These are phyloP conservation scores for Ammospiza caudacuta DNA, from an alignment of 2,113 vertebrate species.

Conservation along the genomic window DNA sequence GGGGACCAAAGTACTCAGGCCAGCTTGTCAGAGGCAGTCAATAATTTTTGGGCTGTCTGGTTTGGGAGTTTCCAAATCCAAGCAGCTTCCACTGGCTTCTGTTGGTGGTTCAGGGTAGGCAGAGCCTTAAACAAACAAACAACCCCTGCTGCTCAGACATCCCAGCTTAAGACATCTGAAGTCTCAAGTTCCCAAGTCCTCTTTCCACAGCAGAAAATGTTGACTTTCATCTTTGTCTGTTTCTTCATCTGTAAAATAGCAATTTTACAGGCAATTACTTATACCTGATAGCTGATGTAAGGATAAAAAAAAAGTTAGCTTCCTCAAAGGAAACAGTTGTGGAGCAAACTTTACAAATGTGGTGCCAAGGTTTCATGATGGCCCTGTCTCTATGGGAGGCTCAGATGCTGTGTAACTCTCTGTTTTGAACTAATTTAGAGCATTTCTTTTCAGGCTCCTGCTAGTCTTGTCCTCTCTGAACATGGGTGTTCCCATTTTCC, in stretches of 20 bases:
- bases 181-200: neutral
- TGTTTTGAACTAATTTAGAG: neutral
- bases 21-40: neutral
- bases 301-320: neutral
- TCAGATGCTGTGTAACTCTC: neutral
- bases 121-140: neutral
- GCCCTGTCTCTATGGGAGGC: neutral
- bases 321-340: neutral
- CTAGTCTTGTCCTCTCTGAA: neutral
- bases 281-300: neutral
- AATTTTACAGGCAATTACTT: neutral
- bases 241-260: neutral
- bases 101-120: neutral
- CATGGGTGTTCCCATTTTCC: conserved; percentile 31
- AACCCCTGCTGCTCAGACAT: neutral
- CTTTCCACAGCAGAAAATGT: neutral
- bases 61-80: neutral
- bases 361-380: neutral
- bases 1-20: neutral
- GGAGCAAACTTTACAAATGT: neutral
- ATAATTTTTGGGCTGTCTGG: neutral
- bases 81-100: neutral
- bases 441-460: neutral
- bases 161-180: neutral
- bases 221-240: neutral